phyloP scores from a whole-genome alignment of 2,888 invertebrate genomes.

The Pristionchus japonicus region DNA sequence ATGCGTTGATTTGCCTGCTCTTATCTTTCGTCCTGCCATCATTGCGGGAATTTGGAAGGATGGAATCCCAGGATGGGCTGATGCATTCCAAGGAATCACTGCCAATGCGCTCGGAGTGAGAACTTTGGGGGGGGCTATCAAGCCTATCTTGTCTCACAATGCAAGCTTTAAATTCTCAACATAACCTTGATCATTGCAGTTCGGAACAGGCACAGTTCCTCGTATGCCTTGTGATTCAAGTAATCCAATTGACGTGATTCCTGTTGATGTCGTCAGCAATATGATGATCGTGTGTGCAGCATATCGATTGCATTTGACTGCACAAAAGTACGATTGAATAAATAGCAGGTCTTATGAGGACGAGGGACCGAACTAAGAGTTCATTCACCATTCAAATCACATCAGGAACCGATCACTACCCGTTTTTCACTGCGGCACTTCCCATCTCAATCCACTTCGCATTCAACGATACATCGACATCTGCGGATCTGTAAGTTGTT shows the following conservation, averaged over 20 bases:
- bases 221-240: conserved; percentile 79
- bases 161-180: too few relatives aligned
- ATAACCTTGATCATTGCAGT: not conserved
- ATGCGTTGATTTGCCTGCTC: conserved; percentile 83
- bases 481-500: not conserved
- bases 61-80: conserved; percentile 87
- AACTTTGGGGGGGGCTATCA: too few relatives aligned
- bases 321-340: not conserved
- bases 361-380: not conserved
- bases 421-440: conserved; percentile 93
- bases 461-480: not conserved
- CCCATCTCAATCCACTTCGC: conserved; percentile 85
- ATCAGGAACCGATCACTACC: conserved; percentile 74
- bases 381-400: not conserved
- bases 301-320: conserved; percentile 78
- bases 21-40: conserved; percentile 89
- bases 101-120: conserved; percentile 19
- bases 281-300: conserved; percentile 89
- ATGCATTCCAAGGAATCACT: conserved; percentile 94
- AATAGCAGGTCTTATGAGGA: too few relatives aligned
- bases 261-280: conserved; percentile 92
- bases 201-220: conserved; percentile 11
- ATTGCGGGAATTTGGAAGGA: conserved; percentile 84
- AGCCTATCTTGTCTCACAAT: too few relatives aligned
- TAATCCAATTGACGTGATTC: conserved; percentile 88